Conservation (phyloP, 1,140 invertebrate genomes). For the Bilobella aurantiaca region DNA sequence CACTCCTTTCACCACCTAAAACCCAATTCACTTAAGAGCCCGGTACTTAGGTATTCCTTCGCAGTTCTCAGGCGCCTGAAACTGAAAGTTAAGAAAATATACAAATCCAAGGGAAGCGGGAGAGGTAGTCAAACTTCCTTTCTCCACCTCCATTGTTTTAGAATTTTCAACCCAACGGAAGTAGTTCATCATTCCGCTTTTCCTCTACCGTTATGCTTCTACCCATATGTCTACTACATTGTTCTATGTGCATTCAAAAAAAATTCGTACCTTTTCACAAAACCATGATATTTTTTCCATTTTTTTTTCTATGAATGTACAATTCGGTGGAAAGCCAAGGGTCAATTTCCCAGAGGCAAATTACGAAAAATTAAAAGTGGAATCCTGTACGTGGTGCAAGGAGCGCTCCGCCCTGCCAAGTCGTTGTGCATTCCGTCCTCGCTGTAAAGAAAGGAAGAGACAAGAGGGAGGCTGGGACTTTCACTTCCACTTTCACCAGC, state of each 20-base stretch:
- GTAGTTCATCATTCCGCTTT: background rate
- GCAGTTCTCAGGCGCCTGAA: background rate
- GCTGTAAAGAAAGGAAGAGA: too few relatives aligned
- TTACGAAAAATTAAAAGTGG: too few relatives aligned
- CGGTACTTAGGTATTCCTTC: conserved; percentile 2
- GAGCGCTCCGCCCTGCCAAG: background rate
- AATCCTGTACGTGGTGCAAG: too few relatives aligned
- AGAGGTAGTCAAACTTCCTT: background rate
- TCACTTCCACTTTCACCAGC: background rate
- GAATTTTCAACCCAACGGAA: conserved; percentile 1
- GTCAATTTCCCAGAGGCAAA: too few relatives aligned
- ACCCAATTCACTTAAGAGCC: background rate
- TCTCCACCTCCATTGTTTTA: background rate
- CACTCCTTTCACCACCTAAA: background rate
- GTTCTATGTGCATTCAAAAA: too few relatives aligned
- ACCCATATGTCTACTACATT: background rate
- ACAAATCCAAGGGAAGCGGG: background rate
- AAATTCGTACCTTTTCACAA: too few relatives aligned
- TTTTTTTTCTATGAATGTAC: too few relatives aligned
- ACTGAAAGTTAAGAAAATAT: background rate
- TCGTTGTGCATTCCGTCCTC: background rate
- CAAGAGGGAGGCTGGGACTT: background rate
- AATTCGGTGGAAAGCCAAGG: too few relatives aligned
- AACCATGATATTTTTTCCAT: too few relatives aligned
- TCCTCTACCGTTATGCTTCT: background rate